These are phyloP conservation scores for Elephantulus edwardii DNA, from an alignment of 2,113 vertebrate species.

Conservation along the genomic window DNA sequence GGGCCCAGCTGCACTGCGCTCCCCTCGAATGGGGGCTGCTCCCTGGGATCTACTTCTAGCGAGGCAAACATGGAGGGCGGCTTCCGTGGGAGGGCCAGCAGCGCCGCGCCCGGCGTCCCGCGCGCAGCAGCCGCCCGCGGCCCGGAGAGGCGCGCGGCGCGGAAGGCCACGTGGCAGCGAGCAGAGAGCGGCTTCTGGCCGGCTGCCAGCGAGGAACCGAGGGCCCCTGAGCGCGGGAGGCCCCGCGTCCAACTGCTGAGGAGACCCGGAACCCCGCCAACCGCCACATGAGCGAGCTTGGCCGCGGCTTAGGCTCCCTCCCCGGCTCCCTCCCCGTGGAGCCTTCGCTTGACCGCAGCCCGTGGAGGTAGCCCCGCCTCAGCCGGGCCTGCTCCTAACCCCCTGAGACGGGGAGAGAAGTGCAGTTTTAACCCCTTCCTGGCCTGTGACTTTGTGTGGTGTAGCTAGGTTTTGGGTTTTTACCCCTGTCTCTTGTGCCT, in stretches of 20 bases:
- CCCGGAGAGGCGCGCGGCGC: not conserved
- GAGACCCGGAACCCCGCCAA: constrained; percentile 4
- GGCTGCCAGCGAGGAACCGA: not conserved
- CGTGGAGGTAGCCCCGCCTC: not conserved
- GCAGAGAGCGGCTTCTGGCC: not conserved
- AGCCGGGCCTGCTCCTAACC: not conserved
- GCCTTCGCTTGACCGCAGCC: not conserved
- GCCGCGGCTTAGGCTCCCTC: too few relatives aligned
- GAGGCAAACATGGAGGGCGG: too few relatives aligned
- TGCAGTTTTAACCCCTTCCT: not conserved
- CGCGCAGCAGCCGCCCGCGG: too few relatives aligned
- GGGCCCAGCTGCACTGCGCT: not conserved
- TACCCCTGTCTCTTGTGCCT: not conserved
- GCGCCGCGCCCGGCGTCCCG: too few relatives aligned
- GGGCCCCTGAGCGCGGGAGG: not conserved
- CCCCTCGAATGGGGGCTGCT: not conserved
- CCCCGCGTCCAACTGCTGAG: not conserved
- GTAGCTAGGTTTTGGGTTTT: not conserved
- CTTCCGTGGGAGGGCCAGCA: too few relatives aligned
- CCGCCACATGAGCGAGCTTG: not conserved
- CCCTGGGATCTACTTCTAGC: constrained; percentile 26
- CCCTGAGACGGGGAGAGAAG: not conserved
- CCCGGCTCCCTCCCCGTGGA: not conserved
- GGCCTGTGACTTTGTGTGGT: too few relatives aligned
- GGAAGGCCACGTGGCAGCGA: not conserved